A percentile compares a stretch with the other conserved stretches of the same genome.
Evolutionary conservation across 2,888 invertebrate genomes (phyloP).

Genomic region (Hypselothyrea guttata): DNA sequence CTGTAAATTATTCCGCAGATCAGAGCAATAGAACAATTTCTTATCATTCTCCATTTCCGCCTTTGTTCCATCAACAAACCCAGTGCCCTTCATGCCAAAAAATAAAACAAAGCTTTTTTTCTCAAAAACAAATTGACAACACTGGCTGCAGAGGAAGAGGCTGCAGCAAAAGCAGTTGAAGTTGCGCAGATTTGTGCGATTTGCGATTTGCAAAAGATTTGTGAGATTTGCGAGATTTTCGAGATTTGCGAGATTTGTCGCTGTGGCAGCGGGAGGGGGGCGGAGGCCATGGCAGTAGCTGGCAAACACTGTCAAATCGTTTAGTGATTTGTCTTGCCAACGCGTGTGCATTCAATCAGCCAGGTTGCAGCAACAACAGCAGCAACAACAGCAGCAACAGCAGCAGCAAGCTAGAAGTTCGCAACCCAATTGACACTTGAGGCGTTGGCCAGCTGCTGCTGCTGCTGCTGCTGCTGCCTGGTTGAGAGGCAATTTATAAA

Average conservation of each 20-base stretch:
- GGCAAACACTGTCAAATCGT: constrained; percentile 63
- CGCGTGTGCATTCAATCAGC: constrained; percentile 59
- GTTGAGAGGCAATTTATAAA: constrained; percentile 68
- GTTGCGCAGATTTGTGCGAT: constrained; percentile 36
- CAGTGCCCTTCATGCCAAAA: too few species aligned
- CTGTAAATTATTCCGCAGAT: too few species aligned
- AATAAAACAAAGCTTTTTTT: too few species aligned
- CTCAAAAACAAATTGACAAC: too few species aligned
- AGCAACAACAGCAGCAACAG: constrained; percentile 2
- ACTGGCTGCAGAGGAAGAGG: constrained; percentile 3
- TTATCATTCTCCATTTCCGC: too few species aligned
- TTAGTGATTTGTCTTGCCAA: constrained; percentile 70
- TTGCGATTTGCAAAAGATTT: constrained; percentile 34
- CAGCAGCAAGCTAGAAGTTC: constrained; percentile 3
- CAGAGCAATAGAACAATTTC: too few species aligned
- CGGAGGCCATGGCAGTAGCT: not conserved
- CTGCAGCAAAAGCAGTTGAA: constrained; percentile 7
- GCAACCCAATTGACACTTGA: constrained; percentile 54
- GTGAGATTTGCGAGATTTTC: constrained; percentile 33
- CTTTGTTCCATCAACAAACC: too few species aligned
- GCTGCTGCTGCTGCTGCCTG: constrained; percentile 23
- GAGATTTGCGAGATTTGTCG: constrained; percentile 36
- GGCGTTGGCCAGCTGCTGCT: constrained; percentile 45
- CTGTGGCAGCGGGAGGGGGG: not conserved
- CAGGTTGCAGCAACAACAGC: constrained; percentile 7